These are phyloP conservation scores for Mionectes olivaceus DNA, from an alignment of 2,797 vertebrate species.

Conservation along the genomic window DNA sequence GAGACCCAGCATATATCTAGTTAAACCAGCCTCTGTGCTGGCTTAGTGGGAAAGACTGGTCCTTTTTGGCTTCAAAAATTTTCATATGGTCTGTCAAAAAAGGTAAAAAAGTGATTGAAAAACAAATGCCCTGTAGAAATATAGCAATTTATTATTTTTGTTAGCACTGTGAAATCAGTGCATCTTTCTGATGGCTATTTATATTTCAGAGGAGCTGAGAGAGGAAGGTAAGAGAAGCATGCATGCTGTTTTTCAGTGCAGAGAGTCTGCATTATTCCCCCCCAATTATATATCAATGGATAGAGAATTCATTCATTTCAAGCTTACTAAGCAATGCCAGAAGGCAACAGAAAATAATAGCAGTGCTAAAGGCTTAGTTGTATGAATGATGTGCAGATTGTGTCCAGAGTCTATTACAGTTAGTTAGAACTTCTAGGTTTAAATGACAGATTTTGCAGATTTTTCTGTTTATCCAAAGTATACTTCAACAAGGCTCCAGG, in stretches of 20 bases:
- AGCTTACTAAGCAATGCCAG: constrained; percentile 27
- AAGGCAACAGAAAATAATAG: constrained; percentile 39
- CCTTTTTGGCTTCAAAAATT: neutral
- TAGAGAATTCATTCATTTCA: constrained; percentile 59
- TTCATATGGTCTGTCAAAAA: neutral
- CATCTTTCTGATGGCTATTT: neutral
- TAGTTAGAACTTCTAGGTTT: neutral
- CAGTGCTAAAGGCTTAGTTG: neutral
- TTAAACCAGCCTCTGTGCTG: neutral
- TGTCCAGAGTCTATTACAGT: neutral
- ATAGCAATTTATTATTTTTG: neutral
- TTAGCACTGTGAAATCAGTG: neutral
- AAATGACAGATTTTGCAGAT: neutral
- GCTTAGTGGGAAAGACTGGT: neutral
- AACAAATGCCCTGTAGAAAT: neutral
- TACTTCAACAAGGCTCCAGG: neutral
- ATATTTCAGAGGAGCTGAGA: neutral
- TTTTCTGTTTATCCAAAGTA: neutral
- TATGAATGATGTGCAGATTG: neutral
- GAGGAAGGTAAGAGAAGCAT: constrained; percentile 3
- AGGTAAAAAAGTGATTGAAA: neutral
- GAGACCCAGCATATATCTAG: neutral
- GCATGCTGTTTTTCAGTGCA: neutral
- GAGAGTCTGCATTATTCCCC: neutral
- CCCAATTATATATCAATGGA: neutral